Evolutionary conservation across 2,797 vertebrate genomes (phyloP).

Genomic region (Smutsia temminckii): DNA sequence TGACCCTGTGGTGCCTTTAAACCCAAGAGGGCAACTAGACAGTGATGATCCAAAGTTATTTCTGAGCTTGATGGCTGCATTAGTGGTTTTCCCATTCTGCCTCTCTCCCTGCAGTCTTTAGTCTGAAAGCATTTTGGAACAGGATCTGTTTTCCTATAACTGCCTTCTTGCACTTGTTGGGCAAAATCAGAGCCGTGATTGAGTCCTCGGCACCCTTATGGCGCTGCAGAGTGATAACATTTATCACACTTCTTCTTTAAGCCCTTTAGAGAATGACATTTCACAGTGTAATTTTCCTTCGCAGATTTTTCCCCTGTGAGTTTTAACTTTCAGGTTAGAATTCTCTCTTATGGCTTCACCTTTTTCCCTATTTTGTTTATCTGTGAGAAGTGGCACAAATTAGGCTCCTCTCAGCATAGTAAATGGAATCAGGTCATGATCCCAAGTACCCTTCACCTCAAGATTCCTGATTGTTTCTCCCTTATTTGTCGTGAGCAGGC

Average conservation of each 20-base stretch:
- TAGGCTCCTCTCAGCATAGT: conserved; percentile 55
- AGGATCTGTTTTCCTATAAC: conserved; percentile 54
- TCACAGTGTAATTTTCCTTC: conserved; percentile 75
- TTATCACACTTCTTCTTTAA: conserved; percentile 75
- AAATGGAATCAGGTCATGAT: conserved; percentile 59
- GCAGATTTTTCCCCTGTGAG: conserved; percentile 69
- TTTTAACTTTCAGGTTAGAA: conserved; percentile 75
- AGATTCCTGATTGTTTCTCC: conserved; percentile 58
- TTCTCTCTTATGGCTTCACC: conserved; percentile 63
- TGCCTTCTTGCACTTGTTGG: conserved; percentile 61
- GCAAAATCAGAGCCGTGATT: conserved; percentile 54
- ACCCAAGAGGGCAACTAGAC: background rate
- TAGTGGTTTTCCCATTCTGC: conserved; percentile 42
- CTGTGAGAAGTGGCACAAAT: conserved; percentile 65
- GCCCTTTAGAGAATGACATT: conserved; percentile 76
- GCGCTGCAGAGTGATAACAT: conserved; percentile 65
- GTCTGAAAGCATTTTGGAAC: conserved; percentile 51
- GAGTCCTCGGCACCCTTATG: conserved; percentile 58
- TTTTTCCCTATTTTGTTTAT: conserved; percentile 59
- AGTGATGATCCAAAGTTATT: conserved; percentile 26
- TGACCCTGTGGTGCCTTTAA: background rate
- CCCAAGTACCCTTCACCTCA: conserved; percentile 50
- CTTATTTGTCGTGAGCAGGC: conserved; percentile 18
- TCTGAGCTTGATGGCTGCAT: conserved; percentile 1
- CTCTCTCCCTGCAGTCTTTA: conserved; percentile 24